phyloP scores from a whole-genome alignment of 2,113 vertebrate genomes.

The Quiscalus mexicanus region DNA sequence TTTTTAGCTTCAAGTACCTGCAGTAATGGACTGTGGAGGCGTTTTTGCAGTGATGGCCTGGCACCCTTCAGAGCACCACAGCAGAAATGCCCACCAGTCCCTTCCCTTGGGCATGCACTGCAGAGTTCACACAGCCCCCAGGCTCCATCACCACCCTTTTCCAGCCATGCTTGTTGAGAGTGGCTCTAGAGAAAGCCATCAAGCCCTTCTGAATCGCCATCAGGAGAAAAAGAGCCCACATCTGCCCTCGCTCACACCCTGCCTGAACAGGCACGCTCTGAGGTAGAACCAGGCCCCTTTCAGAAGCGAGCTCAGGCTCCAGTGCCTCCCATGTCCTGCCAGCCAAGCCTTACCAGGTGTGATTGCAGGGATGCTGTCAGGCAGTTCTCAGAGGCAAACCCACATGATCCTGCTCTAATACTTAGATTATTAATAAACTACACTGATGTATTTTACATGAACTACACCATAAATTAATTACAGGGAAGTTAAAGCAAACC shows the following conservation, averaged over 20 bases:
- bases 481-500: not conserved
- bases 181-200: not conserved
- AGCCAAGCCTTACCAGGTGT: not conserved
- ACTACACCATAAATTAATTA: not conserved
- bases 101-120: not conserved
- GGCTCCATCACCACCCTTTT: not conserved
- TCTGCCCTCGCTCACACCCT: not conserved
- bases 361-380: rapidly evolving
- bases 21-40: not conserved
- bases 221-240: not conserved
- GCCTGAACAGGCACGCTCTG: not conserved
- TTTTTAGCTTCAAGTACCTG: not conserved
- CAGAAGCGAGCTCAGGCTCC: not conserved
- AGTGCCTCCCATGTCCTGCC: not conserved
- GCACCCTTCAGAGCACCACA: not conserved
- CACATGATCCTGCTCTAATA: not conserved
- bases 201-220: not conserved
- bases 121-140: not conserved
- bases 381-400: not conserved
- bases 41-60: rapidly evolving
- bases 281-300: rapidly evolving
- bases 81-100: not conserved
- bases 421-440: not conserved
- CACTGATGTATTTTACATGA: not conserved
- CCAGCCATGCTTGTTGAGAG: not conserved